Percentiles rank a stretch among this genome's conserved stretches.
These are phyloP conservation scores for Rhodophaea formosa DNA, from an alignment of 2,888 invertebrate species.

Conservation along the genomic window DNA sequence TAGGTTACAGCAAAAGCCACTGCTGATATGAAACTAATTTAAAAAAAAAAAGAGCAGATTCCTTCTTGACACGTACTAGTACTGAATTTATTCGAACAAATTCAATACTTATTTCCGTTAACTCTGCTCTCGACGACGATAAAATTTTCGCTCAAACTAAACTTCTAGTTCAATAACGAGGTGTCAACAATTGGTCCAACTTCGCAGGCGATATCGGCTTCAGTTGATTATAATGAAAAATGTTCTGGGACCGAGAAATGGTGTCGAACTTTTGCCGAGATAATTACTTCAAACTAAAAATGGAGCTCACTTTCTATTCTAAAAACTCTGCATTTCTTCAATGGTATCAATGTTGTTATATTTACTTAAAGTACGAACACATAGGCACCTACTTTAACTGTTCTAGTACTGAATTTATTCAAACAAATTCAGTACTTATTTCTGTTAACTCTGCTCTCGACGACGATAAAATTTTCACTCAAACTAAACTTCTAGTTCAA, in stretches of 20 bases:
- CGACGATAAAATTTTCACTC: constrained; percentile 26
- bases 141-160: constrained; percentile 29
- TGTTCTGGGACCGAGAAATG: not conserved
- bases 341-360: too few relatives aligned
- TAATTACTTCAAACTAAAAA: not conserved
- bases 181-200: constrained; percentile 34
- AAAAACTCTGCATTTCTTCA: too few relatives aligned
- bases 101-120: not conserved
- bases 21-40: too few relatives aligned
- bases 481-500: constrained; percentile 29
- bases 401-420: not conserved
- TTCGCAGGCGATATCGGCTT: constrained; percentile 32
- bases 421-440: not conserved
- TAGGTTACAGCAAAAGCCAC: too few relatives aligned
- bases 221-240: constrained; percentile 6
- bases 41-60: too few relatives aligned
- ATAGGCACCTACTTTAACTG: too few relatives aligned
- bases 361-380: too few relatives aligned
- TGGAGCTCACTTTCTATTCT: too few relatives aligned
- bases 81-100: not conserved
- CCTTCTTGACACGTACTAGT: too few relatives aligned
- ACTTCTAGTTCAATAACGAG: constrained; percentile 33
- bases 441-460: constrained; percentile 8
- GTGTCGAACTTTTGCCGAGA: not conserved
- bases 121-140: constrained; percentile 14